Evolutionary conservation across 2,888 invertebrate species (phyloP).

Genomic region (Polydrusus cervinus): DNA sequence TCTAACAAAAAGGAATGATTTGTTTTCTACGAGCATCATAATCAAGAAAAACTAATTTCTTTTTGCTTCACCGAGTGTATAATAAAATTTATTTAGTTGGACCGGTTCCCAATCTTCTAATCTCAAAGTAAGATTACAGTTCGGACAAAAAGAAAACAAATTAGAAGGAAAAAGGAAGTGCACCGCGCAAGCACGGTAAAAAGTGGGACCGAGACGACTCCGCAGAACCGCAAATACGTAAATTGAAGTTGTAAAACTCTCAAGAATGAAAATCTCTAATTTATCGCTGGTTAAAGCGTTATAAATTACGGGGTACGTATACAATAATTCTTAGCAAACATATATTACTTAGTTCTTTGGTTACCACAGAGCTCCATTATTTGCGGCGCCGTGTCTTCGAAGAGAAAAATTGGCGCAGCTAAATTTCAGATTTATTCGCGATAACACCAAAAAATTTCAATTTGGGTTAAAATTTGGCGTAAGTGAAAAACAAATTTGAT

Average conservation of each 20-base stretch:
- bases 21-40: not conserved
- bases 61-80: constrained; percentile 29
- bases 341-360: constrained; percentile 57
- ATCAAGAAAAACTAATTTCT: not conserved
- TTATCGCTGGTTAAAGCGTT: constrained; percentile 57
- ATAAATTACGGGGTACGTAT: constrained; percentile 56
- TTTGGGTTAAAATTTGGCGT: constrained; percentile 36
- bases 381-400: constrained; percentile 52
- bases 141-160: constrained; percentile 51
- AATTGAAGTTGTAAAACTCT: constrained; percentile 57
- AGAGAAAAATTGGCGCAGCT: constrained; percentile 54
- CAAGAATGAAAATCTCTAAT: constrained; percentile 57
- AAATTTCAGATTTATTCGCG: constrained; percentile 50
- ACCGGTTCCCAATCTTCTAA: constrained; percentile 54
- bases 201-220: constrained; percentile 52
- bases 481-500: constrained; percentile 1
- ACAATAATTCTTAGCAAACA: constrained; percentile 57
- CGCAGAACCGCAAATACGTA: constrained; percentile 47
- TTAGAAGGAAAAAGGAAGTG: constrained; percentile 53
- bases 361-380: constrained; percentile 50
- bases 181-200: constrained; percentile 53
- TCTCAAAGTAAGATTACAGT: constrained; percentile 54
- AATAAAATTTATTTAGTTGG: constrained; percentile 55
- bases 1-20: too few species aligned
- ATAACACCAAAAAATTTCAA: constrained; percentile 43